Percentiles rank a stretch among this genome's conserved stretches.
phyloP scores from a whole-genome alignment of 2,113 vertebrate genomes.

The Ceyx margarethae region DNA sequence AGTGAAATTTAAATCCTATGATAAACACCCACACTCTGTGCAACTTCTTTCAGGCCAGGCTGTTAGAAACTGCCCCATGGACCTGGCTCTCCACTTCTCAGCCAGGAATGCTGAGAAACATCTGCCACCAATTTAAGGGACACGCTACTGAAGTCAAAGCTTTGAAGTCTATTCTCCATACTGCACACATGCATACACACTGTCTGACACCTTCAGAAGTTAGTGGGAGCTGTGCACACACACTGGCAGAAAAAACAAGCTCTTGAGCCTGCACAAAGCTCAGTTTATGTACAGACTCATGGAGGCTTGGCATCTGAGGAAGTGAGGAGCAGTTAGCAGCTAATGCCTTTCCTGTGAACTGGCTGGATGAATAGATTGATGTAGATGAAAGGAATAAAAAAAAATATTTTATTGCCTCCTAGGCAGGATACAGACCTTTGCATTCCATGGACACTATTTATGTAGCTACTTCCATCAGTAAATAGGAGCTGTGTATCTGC shows the following conservation, averaged over 20 bases:
- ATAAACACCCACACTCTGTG: neutral
- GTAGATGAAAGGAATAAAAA: conserved; percentile 32
- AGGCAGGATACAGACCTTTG: neutral
- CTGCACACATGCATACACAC: neutral
- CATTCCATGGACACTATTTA: conserved; percentile 5
- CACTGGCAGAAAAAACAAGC: conserved; percentile 27
- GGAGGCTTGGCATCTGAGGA: conserved; percentile 17
- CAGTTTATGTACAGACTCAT: conserved; percentile 15
- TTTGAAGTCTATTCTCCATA: conserved; percentile 23
- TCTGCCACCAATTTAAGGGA: conserved; percentile 3
- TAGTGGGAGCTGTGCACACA: conserved; percentile 38
- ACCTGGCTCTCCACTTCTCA: neutral
- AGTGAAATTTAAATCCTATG: neutral
- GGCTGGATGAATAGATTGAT: neutral
- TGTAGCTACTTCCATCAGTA: neutral
- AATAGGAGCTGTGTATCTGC: conserved; percentile 12
- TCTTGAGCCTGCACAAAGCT: conserved; percentile 44
- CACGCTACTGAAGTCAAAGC: neutral
- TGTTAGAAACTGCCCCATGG: neutral
- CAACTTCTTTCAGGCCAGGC: neutral
- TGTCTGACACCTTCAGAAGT: conserved; percentile 46
- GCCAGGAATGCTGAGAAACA: neutral
- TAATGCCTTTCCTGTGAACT: conserved; percentile 56
- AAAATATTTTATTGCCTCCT: neutral
- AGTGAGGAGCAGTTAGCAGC: conserved; percentile 48